phyloP scores from a whole-genome alignment of 2,113 vertebrate species.

The Sphyrna mokarran region DNA sequence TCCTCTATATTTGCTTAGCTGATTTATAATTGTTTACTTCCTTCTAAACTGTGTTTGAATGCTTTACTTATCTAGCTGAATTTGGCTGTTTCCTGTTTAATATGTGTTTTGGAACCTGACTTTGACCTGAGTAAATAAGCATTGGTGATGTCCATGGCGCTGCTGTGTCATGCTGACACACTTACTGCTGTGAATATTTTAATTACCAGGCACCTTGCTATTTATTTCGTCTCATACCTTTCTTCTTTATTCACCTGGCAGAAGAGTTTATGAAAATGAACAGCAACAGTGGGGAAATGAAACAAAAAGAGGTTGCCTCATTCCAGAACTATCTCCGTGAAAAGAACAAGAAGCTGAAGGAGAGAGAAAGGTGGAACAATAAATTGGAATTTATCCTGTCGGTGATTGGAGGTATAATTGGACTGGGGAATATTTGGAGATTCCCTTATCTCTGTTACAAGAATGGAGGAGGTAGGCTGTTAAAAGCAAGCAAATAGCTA shows the following conservation, averaged over 20 bases:
- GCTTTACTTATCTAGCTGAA: neutral
- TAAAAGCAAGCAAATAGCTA: neutral
- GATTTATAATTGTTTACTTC: conserved; percentile 6
- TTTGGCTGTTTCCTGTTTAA: neutral
- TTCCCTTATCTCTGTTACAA: conserved; percentile 95
- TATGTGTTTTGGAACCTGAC: neutral
- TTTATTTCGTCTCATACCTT: neutral
- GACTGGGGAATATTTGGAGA: conserved; percentile 86
- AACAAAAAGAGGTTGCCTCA: conserved; percentile 59
- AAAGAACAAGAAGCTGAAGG: conserved; percentile 61
- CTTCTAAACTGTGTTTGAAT: neutral
- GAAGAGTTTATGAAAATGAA: conserved; percentile 58
- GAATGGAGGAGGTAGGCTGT: conserved; percentile 80
- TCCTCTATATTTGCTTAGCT: neutral
- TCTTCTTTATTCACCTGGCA: neutral
- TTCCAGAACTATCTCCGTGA: conserved; percentile 43
- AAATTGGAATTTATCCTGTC: conserved; percentile 82
- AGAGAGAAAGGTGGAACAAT: conserved; percentile 83
- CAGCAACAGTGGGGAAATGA: conserved; percentile 50
- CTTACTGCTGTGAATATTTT: neutral
- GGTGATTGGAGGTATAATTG: conserved; percentile 81
- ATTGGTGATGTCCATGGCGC: neutral
- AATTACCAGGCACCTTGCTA: neutral
- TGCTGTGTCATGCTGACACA: neutral
- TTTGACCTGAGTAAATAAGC: neutral